Evolutionary conservation across 1,140 invertebrate genomes (phyloP), one percentile per base, ranked within the genome.

Genomic region (Zaprionus gabonicus): DNA sequence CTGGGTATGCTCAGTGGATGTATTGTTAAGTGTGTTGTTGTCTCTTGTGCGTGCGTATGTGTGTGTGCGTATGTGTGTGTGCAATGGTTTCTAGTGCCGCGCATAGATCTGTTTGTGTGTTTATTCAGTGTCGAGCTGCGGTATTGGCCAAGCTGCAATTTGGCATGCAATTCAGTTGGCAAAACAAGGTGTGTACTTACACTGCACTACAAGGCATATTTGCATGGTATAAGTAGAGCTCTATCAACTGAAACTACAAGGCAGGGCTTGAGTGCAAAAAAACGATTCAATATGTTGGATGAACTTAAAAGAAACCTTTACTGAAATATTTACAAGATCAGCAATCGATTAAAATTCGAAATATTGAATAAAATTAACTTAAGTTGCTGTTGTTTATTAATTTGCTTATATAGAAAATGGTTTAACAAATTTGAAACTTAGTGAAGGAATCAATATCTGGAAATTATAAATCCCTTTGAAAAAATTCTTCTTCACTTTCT

Each of bases 81-180:
- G 53, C 13, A n/a, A n/a, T 28, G 15, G 25, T 4, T 36, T 53
- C 17, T 17, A 46, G 41, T 46, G 7, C 2, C n/a, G n/a, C 41
- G 41, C n/a, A 46, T 17, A 31, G 28, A 69, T 62, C 31, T 63
- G 60, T 72, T 65, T 72, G 74, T 28, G 3, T 72, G 74, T 76
- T 70, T 58, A 58, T 58, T 41, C 13, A 71, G 53, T 57, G 59
- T 64, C 58, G 41, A 9, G 41, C 25, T 46, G 57, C 23, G 56
- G 57, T 69, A 56, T 57, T 63, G 71, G 66, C 59, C 31, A 31
- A 49, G 51, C 17, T 58, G 74, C 70, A 66, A 63, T 75, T 75
- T 51, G 59, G 13, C 66, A 13, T 57, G 58, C 34, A 75, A 55
- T 76, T 71, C 34, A 63, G 34, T 63, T 63, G 36, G 17, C 59